Evolutionary conservation across 2,113 vertebrate genomes (phyloP).

Genomic region (Ammodytes marinus): DNA sequence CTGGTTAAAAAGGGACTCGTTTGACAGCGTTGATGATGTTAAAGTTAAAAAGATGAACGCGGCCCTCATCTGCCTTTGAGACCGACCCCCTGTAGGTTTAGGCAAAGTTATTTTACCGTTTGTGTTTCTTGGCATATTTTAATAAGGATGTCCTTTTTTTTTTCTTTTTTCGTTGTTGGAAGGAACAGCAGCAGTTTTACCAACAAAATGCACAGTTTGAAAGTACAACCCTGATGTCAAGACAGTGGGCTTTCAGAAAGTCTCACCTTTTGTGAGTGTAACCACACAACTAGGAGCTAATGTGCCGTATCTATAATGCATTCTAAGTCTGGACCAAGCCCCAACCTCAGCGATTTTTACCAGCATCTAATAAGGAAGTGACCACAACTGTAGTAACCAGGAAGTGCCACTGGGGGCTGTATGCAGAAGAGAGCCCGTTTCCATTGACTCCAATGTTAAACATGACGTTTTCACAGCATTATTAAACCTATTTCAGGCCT

Average conservation of each 20-base stretch:
- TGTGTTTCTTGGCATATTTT: slow-evolving; percentile 74
- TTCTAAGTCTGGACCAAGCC: background rate
- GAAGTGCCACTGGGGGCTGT: no score
- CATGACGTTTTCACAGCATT: no score
- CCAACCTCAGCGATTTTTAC: no score
- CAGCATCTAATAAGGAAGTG: no score
- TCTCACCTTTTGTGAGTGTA: background rate
- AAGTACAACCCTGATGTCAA: slow-evolving; percentile 3
- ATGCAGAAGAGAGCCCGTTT: no score
- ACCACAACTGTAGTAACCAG: no score
- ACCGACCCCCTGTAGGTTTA: slow-evolving; percentile 69
- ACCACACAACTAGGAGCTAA: background rate
- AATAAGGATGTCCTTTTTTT: slow-evolving; percentile 64
- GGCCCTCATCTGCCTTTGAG: slow-evolving; percentile 74
- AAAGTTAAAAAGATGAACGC: slow-evolving; percentile 78
- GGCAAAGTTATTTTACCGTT: slow-evolving; percentile 67
- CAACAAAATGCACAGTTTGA: background rate
- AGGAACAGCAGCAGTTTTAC: slow-evolving; percentile 21
- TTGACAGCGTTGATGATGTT: slow-evolving; percentile 83
- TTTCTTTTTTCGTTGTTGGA: background rate
- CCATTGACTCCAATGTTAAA: no score
- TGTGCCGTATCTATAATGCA: background rate
- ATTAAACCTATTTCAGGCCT: no score
- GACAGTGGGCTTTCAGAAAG: slow-evolving; percentile 10
- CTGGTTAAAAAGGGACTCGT: slow-evolving; percentile 72